These are phyloP conservation scores for Picathartes gymnocephalus DNA, from an alignment of 2,113 vertebrate genomes.

Conservation along the genomic window DNA sequence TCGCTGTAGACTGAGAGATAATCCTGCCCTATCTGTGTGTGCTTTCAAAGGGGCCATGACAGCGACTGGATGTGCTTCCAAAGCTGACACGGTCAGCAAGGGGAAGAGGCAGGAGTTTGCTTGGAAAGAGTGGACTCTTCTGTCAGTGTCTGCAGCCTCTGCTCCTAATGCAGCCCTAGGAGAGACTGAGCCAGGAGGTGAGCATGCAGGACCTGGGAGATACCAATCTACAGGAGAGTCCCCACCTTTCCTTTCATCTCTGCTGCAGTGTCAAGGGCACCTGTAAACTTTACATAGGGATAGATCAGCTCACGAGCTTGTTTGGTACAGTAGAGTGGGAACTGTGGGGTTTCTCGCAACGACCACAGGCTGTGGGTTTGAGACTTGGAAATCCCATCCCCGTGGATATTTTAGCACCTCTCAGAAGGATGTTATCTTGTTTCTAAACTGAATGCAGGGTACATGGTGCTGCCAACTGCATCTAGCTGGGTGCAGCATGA, in stretches of 20 bases:
- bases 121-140: not conserved
- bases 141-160: not conserved
- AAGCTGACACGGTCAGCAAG: not conserved
- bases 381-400: not conserved
- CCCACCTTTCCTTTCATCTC: not conserved
- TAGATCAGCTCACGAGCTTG: not conserved
- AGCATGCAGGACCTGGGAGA: not conserved
- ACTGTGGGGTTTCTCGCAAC: not conserved
- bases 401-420: not conserved
- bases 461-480: not conserved
- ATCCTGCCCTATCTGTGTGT: not conserved
- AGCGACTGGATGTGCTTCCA: fast-evolving
- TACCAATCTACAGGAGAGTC: not conserved
- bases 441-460: not conserved
- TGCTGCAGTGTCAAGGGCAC: not conserved
- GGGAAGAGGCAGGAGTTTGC: not conserved
- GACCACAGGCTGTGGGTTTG: not conserved
- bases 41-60: not conserved
- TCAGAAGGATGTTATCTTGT: not conserved
- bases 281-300: not conserved
- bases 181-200: not conserved
- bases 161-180: not conserved
- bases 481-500: not conserved
- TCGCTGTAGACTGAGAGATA: not conserved
- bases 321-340: not conserved